phyloP scores from a whole-genome alignment of 2,113 vertebrate species.

The Bubo bubo region DNA sequence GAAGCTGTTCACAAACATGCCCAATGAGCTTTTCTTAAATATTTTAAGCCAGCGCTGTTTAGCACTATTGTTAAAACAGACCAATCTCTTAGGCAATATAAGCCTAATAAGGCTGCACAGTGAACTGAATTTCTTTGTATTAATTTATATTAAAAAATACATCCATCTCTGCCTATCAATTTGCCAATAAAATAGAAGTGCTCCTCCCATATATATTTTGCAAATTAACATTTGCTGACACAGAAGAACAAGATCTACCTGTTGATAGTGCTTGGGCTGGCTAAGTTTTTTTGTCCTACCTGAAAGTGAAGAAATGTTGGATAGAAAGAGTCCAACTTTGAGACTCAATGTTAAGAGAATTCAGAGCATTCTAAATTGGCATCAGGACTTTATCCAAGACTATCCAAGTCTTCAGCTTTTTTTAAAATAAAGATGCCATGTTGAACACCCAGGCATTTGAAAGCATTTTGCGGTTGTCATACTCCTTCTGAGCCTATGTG shows the following conservation, averaged over 20 bases:
- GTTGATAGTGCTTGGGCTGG: background rate
- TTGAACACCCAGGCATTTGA: background rate
- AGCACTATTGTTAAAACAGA: background rate
- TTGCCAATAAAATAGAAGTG: background rate
- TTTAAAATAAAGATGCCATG: rapidly evolving
- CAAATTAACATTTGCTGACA: background rate
- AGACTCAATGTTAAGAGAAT: background rate
- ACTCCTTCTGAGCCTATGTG: background rate
- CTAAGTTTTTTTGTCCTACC: background rate
- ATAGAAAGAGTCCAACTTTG: background rate
- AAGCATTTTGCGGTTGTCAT: background rate
- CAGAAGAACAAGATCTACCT: background rate
- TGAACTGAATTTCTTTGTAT: background rate
- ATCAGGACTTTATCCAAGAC: background rate
- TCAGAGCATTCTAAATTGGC: background rate
- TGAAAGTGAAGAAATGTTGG: background rate
- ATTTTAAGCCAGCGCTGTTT: background rate
- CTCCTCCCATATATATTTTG: background rate
- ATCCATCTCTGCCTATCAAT: background rate
- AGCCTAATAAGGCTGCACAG: background rate
- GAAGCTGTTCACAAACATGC: background rate
- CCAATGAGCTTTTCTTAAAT: background rate
- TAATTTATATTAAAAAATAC: background rate
- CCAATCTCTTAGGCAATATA: background rate
- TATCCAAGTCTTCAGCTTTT: background rate